Base-by-base conservation (phyloP, 2,797 vertebrate genomes). In the Malurus leucopterus region DNA sequence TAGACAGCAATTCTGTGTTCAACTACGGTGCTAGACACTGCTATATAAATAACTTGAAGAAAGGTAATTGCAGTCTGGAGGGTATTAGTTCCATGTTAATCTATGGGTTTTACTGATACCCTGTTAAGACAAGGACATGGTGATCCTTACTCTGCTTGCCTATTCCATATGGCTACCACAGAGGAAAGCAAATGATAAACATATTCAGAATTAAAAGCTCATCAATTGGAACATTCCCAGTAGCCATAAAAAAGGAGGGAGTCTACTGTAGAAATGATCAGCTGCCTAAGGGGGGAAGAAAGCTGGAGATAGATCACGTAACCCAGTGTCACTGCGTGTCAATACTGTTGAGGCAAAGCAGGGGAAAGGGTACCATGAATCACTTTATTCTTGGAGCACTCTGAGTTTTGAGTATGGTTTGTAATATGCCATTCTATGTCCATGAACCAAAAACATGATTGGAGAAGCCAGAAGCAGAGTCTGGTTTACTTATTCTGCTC, bases 111-210 rank as follows among this genome's bases (percentile, higher is more conserved):
- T 57, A 38, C 4, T 4, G 14, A 38, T 20, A 17, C 30, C 12
- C 59, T 81, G 50, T 24, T 72, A 27, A 44, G 0, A 4, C 22
- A 30, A 50, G 38, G 32, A 77, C 11, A 8, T 9, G 3, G 46
- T 2, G 0, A 58, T n/a, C 23, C 49, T 76, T 36, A 29, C n/a
- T 67, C 43, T 38, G 54, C 41, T 46, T 46, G 43, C 27, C 27
- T 8, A 6, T 38, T 88, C n/a, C 47, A 21, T 11, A 32, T 0
- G 0, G 1, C 2, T 38, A 79, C 46, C 58, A 53, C 0, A 1
- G n/a, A 71, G 51, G 38, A 22, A 63, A 38, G 16, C 43, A 21
- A 38, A 26, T 0, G 6, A 47, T 22, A 40, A 40, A 71, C 41
- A 7, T 2, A 13, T 29, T 85, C 20, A 13, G 13, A 70, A 73